phyloP scores from a whole-genome alignment of 1,140 invertebrate species.

The Spodoptera frugiperda region DNA sequence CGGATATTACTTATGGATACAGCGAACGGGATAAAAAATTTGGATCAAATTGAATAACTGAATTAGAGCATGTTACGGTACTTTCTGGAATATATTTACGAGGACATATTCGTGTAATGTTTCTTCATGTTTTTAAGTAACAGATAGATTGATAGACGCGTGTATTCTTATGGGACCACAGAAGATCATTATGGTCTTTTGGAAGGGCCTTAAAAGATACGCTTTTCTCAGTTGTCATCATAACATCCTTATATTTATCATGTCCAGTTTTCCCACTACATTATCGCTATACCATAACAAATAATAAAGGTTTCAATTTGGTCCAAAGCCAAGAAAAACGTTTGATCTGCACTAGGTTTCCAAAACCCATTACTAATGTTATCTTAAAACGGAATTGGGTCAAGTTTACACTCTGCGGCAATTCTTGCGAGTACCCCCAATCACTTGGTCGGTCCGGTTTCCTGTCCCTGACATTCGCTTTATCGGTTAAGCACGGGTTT shows the following conservation, averaged over 20 bases:
- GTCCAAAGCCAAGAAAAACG: slow-evolving; percentile 23
- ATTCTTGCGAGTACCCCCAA: neutral
- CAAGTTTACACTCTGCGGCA: slow-evolving; percentile 27
- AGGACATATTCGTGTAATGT: too few relatives aligned
- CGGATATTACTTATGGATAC: slow-evolving; percentile 28
- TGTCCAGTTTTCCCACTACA: too few relatives aligned
- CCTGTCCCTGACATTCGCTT: slow-evolving; percentile 13
- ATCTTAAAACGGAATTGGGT: slow-evolving; percentile 18
- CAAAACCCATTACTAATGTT: slow-evolving; percentile 20
- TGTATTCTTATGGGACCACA: too few relatives aligned
- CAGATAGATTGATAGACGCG: too few relatives aligned
- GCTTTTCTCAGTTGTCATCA: too few relatives aligned
- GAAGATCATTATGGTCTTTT: too few relatives aligned
- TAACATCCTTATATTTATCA: too few relatives aligned
- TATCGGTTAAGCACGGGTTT: neutral
- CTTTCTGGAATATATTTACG: too few relatives aligned
- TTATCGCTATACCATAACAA: too few relatives aligned
- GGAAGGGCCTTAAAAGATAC: too few relatives aligned
- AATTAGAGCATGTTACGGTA: neutral
- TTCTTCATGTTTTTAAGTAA: too few relatives aligned
- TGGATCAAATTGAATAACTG: slow-evolving; percentile 22
- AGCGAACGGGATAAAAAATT: slow-evolving; percentile 11
- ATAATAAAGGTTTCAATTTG: slow-evolving; percentile 16
- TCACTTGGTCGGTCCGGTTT: neutral
- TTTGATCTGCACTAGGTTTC: slow-evolving; percentile 28